Base-by-base conservation (phyloP, 2,797 vertebrate genomes). In the Masticophis lateralis region DNA sequence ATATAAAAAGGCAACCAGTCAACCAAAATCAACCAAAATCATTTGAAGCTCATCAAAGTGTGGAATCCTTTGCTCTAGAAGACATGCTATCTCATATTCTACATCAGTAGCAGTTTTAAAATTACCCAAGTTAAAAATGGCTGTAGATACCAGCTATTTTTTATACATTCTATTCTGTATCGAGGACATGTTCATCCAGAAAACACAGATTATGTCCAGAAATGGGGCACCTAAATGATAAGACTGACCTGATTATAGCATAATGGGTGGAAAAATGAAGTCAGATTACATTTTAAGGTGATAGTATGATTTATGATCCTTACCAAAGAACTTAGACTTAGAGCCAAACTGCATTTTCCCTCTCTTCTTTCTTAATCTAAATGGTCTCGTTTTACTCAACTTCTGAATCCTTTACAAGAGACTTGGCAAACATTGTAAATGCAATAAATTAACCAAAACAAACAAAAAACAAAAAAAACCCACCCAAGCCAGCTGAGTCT, bases 361-460 rank as follows among this genome's bases (percentile, higher is more conserved):
- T 57, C 10, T 86, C 20, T 61, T 91, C 25, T 37, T 4, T 53
- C 3, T 27, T 37, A 32, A 79, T 51, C 60, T 43, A 86, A 57
- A 87, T 89, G 87, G 91, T 56, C 53, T 91, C 28, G 1, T 90
- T 90, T 90, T 69, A 60, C 25, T 69, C 25, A 7, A 57, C 51
- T 90, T 89, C 55, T 91, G 60, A 63, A 13, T 27, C 57, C 6
- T 91, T 93, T 90, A 79, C 55, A 87, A 56, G 32, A 37, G 14
- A 47, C 14, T 1, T 37, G 12, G 20, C 87, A 93, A 87, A 57
- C 37, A 51, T 66, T 11, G 55, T 59, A 55, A n/a, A 89, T 63
- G 69, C 86, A 51, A 69, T 47, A 79, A 91, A 60, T 89, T 94
- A 91, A 90, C 79, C n/a, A 61, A 69, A 51, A 51, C 47, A 51